A percentile compares a stretch with the other conserved stretches of the same genome.
phyloP scores from a whole-genome alignment of 2,888 invertebrate species.

The Stenotaenia linearis region DNA sequence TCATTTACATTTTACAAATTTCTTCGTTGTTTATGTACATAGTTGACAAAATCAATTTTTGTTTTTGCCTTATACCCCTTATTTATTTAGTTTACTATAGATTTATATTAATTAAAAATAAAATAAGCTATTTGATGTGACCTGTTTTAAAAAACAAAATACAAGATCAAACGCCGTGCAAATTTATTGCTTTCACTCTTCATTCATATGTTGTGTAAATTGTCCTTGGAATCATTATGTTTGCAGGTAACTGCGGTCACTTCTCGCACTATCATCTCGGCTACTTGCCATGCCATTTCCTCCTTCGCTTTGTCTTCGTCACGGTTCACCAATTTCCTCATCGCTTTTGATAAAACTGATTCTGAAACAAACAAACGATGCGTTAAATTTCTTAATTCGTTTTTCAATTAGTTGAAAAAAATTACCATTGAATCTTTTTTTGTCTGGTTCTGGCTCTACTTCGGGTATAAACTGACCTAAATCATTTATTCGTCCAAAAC shows the following conservation, averaged over 20 bases:
- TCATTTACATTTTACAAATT: not conserved
- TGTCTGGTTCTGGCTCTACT: constrained; percentile 60
- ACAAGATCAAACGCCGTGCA: not conserved
- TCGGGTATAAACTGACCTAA: constrained; percentile 87
- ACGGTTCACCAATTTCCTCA: constrained; percentile 72
- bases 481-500: constrained; percentile 78
- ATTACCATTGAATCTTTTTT: constrained; percentile 36
- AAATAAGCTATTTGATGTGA: not conserved
- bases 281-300: constrained; percentile 95
- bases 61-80: not conserved
- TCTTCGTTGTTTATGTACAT: not conserved
- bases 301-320: constrained; percentile 77
- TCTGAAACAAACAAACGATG: constrained; percentile 43
- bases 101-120: not conserved
- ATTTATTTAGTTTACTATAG: not conserved
- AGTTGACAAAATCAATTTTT: not conserved
- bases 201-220: not conserved
- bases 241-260: constrained; percentile 78
- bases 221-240: not conserved
- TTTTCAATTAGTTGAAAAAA: not conserved
- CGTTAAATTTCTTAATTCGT: no score
- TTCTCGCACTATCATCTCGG: constrained; percentile 94
- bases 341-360: constrained; percentile 57
- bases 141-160: not conserved
- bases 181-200: not conserved